Evolutionary conservation across 2,113 vertebrate species (phyloP).

Genomic region (Leucoraja erinaceus): DNA sequence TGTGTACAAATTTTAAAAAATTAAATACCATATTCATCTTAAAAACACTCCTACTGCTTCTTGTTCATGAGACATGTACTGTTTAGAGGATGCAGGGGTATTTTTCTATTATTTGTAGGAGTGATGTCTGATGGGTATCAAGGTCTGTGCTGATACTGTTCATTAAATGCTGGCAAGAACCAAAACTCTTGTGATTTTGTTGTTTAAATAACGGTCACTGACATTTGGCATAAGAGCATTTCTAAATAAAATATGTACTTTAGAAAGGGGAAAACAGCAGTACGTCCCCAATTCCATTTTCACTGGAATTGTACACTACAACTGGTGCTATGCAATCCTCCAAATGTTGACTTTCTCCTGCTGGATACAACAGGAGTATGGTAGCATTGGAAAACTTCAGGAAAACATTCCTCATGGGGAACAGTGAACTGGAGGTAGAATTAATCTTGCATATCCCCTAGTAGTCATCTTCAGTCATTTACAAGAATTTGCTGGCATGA

Average conservation of each 20-base stretch:
- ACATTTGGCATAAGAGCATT: not conserved
- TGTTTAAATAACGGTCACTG: too few relatives aligned
- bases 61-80: not conserved
- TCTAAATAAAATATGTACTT: not conserved
- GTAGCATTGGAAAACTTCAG: not conserved
- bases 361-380: not conserved
- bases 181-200: not conserved
- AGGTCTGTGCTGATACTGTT: not conserved
- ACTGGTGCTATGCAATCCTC: not conserved
- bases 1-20: constrained; percentile 41
- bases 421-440: not conserved
- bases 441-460: not conserved
- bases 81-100: not conserved
- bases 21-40: not conserved
- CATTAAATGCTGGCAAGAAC: not conserved
- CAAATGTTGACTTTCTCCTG: not conserved
- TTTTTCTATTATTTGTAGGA: not conserved
- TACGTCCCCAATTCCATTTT: not conserved
- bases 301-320: not conserved
- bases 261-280: not conserved
- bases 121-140: not conserved
- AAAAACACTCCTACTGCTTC: not conserved
- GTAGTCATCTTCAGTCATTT: not conserved
- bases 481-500: not conserved
- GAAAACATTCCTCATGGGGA: not conserved